Evolutionary conservation across 2,888 invertebrate species (phyloP).

Genomic region (Ecdyonurus torrentis): DNA sequence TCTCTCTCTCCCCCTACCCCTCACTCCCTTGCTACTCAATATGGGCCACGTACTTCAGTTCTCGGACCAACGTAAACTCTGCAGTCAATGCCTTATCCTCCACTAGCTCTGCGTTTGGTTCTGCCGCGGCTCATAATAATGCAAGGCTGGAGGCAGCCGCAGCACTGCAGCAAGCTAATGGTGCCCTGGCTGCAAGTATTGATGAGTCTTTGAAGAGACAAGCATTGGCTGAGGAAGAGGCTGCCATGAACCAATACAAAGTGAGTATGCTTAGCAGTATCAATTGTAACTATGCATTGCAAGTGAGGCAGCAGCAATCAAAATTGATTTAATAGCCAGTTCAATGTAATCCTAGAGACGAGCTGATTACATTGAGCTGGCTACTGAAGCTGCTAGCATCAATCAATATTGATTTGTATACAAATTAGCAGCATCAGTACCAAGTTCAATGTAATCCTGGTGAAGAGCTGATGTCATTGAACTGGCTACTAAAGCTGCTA

Average conservation of each 20-base stretch:
- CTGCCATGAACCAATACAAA: constrained; percentile 90
- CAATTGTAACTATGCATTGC: too few species aligned
- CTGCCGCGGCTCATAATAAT: constrained; percentile 47
- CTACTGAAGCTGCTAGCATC: too few species aligned
- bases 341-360: too few species aligned
- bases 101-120: constrained; percentile 76
- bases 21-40: constrained; percentile 8
- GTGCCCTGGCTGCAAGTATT: constrained; percentile 32
- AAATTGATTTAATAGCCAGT: too few species aligned
- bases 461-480: too few species aligned
- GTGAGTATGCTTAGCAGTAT: constrained; percentile 40
- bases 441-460: too few species aligned
- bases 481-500: too few species aligned
- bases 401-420: too few species aligned
- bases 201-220: constrained; percentile 74
- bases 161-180: constrained; percentile 38
- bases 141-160: constrained; percentile 41
- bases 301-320: too few species aligned
- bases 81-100: constrained; percentile 76
- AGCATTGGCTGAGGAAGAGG: constrained; percentile 90
- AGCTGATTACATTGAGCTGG: too few species aligned
- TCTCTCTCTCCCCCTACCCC: constrained; percentile 16
- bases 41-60: constrained; percentile 33
- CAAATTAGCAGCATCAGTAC: too few species aligned
- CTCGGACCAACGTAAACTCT: constrained; percentile 77